These are phyloP conservation scores for Caradrina kadenii DNA, from an alignment of 2,888 invertebrate genomes.

Conservation along the genomic window DNA sequence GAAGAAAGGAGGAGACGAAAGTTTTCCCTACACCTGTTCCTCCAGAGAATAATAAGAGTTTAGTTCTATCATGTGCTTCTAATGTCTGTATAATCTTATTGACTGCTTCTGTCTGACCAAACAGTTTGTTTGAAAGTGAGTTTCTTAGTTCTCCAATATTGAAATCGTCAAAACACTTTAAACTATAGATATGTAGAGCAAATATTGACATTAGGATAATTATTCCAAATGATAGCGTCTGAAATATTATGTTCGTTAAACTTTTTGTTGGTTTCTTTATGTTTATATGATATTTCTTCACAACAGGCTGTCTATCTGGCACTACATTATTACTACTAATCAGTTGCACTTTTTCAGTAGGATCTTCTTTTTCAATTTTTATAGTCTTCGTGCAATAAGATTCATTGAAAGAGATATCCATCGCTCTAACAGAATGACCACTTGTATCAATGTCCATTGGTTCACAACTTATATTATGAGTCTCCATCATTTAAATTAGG, in stretches of 20 bases:
- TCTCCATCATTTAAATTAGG: slow-evolving; percentile 60
- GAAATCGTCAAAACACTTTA: slow-evolving; percentile 76
- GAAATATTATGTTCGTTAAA: slow-evolving; percentile 40
- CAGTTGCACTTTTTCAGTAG: slow-evolving; percentile 4
- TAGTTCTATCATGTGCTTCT: slow-evolving; percentile 68
- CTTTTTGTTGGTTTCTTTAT: slow-evolving; percentile 58
- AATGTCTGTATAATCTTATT: slow-evolving; percentile 73
- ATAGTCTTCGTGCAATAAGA: slow-evolving; percentile 34
- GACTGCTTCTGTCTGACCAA: slow-evolving; percentile 80
- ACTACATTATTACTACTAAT: slow-evolving; percentile 5
- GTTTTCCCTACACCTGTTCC: slow-evolving; percentile 88
- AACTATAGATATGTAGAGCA: slow-evolving; percentile 68
- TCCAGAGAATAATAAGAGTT: slow-evolving; percentile 83
- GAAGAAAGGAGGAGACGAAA: slow-evolving; percentile 76
- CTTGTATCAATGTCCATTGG: slow-evolving; percentile 87
- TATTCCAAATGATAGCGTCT: slow-evolving; percentile 56
- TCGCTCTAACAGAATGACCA: slow-evolving; percentile 74
- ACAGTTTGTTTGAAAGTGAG: slow-evolving; percentile 72
- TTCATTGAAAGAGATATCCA: slow-evolving; percentile 78
- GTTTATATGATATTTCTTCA: slow-evolving; percentile 74
- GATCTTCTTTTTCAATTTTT: slow-evolving; percentile 20
- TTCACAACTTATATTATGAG: slow-evolving; percentile 74
- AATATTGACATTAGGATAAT: slow-evolving; percentile 69
- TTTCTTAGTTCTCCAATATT: slow-evolving; percentile 67
- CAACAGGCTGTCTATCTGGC: slow-evolving; percentile 32